Conservation (phyloP, 2,888 invertebrate genomes). For the Agapetus fuscipes region DNA sequence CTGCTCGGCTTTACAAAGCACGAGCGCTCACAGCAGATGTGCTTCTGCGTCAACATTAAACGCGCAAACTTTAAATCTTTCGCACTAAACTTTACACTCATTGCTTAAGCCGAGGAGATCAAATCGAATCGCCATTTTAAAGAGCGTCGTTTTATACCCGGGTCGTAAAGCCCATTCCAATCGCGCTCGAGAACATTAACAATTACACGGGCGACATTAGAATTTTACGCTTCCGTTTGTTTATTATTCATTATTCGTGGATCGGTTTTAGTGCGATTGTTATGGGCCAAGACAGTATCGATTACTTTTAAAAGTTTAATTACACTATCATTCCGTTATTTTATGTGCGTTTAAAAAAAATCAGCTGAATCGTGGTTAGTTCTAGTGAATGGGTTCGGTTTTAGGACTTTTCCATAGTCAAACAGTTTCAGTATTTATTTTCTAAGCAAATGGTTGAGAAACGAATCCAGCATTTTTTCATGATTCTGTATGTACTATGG, state of each 20-base stretch:
- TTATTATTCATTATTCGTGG: constrained; percentile 7
- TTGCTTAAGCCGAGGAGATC: background rate
- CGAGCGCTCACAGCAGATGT: background rate
- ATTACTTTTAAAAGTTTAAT: no score
- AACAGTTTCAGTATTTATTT: no score
- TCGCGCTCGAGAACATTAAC: constrained; percentile 9
- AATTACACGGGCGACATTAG: constrained; percentile 6
- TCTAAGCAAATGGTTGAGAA: no score
- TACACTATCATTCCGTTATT: no score
- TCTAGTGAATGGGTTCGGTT: no score
- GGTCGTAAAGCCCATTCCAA: constrained; percentile 7
- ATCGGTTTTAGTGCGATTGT: constrained; percentile 1
- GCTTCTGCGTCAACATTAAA: background rate
- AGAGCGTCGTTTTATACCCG: constrained; percentile 3
- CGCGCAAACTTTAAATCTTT: no score
- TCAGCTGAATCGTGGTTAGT: no score
- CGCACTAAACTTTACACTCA: background rate
- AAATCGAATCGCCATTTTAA: background rate
- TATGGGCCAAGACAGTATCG: constrained; percentile 2
- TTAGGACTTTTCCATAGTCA: no score
- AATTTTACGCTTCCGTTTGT: constrained; percentile 5
- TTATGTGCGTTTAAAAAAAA: no score
- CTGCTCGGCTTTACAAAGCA: background rate
- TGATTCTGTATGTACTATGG: no score
- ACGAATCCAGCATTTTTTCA: no score